These are phyloP conservation scores for Clarias fuscus DNA, from an alignment of 2,797 vertebrate species.

Conservation along the genomic window DNA sequence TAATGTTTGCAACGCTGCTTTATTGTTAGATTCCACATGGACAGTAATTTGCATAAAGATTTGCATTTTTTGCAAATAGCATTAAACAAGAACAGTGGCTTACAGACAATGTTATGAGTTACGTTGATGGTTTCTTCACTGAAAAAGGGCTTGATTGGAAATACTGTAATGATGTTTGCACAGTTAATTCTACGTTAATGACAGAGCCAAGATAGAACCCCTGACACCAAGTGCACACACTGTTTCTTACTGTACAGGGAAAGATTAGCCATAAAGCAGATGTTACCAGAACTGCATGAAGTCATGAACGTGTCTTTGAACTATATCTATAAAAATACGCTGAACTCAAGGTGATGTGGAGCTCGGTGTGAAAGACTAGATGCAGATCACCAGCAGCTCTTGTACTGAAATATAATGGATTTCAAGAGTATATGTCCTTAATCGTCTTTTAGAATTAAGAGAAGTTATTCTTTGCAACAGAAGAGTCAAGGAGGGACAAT, in stretches of 20 bases:
- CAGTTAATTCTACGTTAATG: no score
- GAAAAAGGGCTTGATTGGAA: no score
- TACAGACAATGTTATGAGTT: no score
- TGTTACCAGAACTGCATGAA: not conserved
- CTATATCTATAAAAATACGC: not conserved
- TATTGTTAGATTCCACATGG: slow-evolving; percentile 27
- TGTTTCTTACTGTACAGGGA: not conserved
- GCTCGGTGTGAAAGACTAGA: not conserved
- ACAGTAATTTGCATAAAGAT: slow-evolving; percentile 33
- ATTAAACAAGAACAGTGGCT: slow-evolving; percentile 19
- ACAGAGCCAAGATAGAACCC: no score
- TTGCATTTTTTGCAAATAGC: slow-evolving; percentile 29
- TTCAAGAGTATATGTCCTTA: no score
- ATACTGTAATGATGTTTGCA: no score
- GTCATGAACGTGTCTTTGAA: not conserved
- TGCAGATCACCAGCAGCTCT: not conserved
- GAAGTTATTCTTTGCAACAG: no score
- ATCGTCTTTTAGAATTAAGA: no score
- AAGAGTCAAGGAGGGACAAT: no score
- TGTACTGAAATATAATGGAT: no score
- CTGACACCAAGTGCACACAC: not conserved
- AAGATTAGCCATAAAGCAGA: not conserved
- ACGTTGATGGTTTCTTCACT: no score
- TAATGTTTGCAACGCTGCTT: slow-evolving; percentile 7
- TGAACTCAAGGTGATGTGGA: not conserved